A percentile compares a stretch with the other conserved stretches of the same genome.
phyloP scores from a whole-genome alignment of 2,888 invertebrate genomes.

The Apantesis nais region DNA sequence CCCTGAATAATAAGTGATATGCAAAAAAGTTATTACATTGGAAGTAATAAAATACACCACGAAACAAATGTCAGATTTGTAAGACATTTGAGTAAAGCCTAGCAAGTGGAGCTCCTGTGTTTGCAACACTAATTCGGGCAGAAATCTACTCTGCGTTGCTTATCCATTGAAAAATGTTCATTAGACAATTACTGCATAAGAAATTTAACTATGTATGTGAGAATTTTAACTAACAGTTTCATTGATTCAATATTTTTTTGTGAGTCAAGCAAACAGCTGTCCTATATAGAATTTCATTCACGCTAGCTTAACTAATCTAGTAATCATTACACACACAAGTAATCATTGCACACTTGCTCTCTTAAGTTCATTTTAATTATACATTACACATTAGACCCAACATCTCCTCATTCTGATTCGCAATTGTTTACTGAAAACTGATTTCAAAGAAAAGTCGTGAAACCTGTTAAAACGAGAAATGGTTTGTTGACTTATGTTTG shows the following conservation, averaged over 20 bases:
- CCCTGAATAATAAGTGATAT: slow-evolving; percentile 11
- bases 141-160: too few relatives aligned
- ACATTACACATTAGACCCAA: background rate
- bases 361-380: background rate
- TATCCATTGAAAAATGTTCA: too few relatives aligned
- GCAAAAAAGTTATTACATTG: background rate
- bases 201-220: too few relatives aligned
- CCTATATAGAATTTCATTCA: background rate
- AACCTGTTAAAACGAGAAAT: slow-evolving; percentile 3
- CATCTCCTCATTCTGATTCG: background rate
- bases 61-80: too few relatives aligned
- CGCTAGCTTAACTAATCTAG: background rate
- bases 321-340: background rate
- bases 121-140: too few relatives aligned
- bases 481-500: slow-evolving; percentile 12
- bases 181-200: too few relatives aligned
- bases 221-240: too few relatives aligned
- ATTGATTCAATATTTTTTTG: background rate
- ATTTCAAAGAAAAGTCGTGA: slow-evolving; percentile 7
- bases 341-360: background rate
- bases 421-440: background rate
- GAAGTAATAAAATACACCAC: too few relatives aligned
- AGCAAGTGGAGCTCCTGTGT: too few relatives aligned
- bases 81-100: too few relatives aligned
- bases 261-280: background rate